Conservation (phyloP, 1,140 invertebrate genomes). For the Aphaenogaster floridana region DNA sequence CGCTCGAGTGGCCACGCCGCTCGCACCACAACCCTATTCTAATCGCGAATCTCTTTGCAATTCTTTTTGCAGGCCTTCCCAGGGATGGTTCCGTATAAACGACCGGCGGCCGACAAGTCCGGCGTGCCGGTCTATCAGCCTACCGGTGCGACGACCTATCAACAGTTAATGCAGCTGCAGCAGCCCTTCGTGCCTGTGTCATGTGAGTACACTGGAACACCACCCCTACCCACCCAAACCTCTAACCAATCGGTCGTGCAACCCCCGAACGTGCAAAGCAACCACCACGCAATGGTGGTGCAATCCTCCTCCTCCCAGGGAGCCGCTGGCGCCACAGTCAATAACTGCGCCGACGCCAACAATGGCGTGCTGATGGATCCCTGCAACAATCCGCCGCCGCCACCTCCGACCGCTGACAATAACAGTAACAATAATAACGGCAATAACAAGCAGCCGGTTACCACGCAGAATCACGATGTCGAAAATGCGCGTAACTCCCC, state of each 20-base stretch:
- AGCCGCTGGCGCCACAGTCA: conserved; percentile 77
- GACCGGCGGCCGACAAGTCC: conserved; percentile 97
- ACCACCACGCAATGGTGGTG: conserved; percentile 76
- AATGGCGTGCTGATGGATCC: conserved; percentile 88
- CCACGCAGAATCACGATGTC: conserved; percentile 82
- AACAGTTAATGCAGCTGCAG: conserved; percentile 97
- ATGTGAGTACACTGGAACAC: conserved; percentile 95
- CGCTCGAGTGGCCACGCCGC: conserved; percentile 30
- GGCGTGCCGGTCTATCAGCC: conserved; percentile 98
- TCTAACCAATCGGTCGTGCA: conserved; percentile 85
- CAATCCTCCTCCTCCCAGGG: conserved; percentile 77
- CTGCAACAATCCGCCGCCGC: conserved; percentile 86
- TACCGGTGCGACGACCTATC: conserved; percentile 94
- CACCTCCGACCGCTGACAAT: conserved; percentile 84
- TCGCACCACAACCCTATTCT: background rate
- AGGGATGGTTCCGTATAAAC: conserved; percentile 97
- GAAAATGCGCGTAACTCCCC: conserved; percentile 85
- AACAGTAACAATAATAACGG: conserved; percentile 73
- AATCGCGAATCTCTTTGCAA: conserved; percentile 57
- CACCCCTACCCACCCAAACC: conserved; percentile 88
- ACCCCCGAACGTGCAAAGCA: conserved; percentile 83
- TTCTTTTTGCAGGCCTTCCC: conserved; percentile 93
- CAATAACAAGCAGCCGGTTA: conserved; percentile 79
- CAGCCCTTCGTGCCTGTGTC: conserved; percentile 97
- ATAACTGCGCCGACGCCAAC: conserved; percentile 79